Conservation (phyloP, 1,140 invertebrate species). For the Drosophila busckii region DNA sequence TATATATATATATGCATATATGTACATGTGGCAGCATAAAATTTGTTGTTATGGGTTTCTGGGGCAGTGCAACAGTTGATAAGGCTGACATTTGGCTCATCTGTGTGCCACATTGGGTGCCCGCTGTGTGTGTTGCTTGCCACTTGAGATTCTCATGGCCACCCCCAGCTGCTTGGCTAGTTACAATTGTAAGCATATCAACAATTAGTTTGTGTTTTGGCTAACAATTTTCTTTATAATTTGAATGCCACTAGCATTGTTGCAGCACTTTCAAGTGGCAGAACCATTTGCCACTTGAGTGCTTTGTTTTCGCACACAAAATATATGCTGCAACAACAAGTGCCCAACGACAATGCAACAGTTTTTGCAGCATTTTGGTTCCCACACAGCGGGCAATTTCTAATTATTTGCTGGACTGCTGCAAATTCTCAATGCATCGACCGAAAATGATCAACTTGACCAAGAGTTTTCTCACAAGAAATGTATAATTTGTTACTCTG, state of each 20-base stretch:
- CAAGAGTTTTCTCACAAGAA: too few species aligned
- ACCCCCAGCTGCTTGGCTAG: slow-evolving; percentile 24
- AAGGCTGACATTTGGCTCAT: slow-evolving; percentile 43
- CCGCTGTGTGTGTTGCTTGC: slow-evolving; percentile 44
- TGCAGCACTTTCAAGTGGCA: slow-evolving; percentile 49
- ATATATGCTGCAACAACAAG: slow-evolving; percentile 59
- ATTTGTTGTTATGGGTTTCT: slow-evolving; percentile 17
- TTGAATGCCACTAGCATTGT: slow-evolving; percentile 64
- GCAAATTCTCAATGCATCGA: background rate
- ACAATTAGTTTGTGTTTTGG: slow-evolving; percentile 72
- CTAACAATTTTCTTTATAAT: slow-evolving; percentile 67
- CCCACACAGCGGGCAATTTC: slow-evolving; percentile 68
- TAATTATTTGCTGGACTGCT: slow-evolving; percentile 17
- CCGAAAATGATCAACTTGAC: too few species aligned
- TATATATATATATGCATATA: too few species aligned
- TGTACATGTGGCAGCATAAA: too few species aligned
- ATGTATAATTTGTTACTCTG: too few species aligned
- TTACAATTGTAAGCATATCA: slow-evolving; percentile 26
- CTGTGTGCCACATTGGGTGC: slow-evolving; percentile 67
- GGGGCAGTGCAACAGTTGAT: slow-evolving; percentile 9
- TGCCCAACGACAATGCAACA: slow-evolving; percentile 63
- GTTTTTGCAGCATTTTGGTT: slow-evolving; percentile 50
- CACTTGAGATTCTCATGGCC: slow-evolving; percentile 64
- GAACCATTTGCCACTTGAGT: slow-evolving; percentile 29
- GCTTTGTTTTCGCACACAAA: slow-evolving; percentile 56